Evolutionary conservation across 2,113 vertebrate genomes (phyloP), one percentile per base, ranked within the genome.

Genomic region (Anoura caudifer): DNA sequence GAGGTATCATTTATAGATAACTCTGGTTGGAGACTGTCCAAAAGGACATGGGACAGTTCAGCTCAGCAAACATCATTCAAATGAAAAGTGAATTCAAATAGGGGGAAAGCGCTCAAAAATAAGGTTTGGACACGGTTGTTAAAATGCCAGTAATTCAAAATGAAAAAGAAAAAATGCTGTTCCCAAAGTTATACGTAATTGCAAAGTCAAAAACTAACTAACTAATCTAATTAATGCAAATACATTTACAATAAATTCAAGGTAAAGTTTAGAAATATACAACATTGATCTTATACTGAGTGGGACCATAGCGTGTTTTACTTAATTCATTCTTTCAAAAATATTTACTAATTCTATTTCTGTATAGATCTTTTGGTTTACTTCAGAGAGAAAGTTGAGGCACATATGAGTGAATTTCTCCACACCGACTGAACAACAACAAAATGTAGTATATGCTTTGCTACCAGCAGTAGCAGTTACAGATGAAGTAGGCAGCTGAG

Each of bases 1-100:
- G 24, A 83, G 72, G 69, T 91, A 33, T 63, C 45, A 69, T 80
- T 95, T 80, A 54, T 87, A 97, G 56, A 94, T 96, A 95, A 82
- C 59, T 87, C 79, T 52, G 13, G n/a, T 67, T 92, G 76, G 95
- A 96, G 24, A 61, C 31, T 76, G 26, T 87, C 94, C 87, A 90
- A 59, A 59, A 72, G 38, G 59, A 82, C 5, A 56, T 41, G 91
- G 59, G n/a, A 45, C n/a, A 52, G 12, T 79, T 95, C 11, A 54
- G 38, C 17, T 93, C 77, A 3, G 52, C 92, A 90, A 95, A 91
- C 45, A 91, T n/a, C 20, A 61, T 59, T 95, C 75, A 69, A 83
- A 85, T 54, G 33, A 91, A 95, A 63, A 80, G 26, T 80, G 24
- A 87, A 87, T 76, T 59, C 33, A n/a, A 91, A 45, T 45, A 26